A percentile compares a stretch with the other conserved stretches of the same genome.
These are phyloP conservation scores for Tenthredo amoena DNA, from an alignment of 2,888 invertebrate species.

Conservation along the genomic window DNA sequence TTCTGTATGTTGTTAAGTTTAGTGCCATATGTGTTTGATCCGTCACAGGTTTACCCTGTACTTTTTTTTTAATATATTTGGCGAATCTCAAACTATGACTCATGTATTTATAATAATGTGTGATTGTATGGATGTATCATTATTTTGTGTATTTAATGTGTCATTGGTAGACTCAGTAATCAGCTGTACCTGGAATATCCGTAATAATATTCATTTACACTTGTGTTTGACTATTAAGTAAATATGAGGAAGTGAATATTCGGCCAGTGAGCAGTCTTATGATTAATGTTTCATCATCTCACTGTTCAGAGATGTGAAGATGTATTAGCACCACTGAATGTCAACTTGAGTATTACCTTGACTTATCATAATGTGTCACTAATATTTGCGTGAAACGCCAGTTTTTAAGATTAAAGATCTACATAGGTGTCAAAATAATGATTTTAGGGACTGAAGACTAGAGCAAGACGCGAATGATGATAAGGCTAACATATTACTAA, in stretches of 20 bases:
- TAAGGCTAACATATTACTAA: slow-evolving; percentile 11
- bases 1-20: not conserved
- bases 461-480: not conserved
- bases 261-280: not conserved
- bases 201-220: not conserved
- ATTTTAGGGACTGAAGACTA: slow-evolving; percentile 3
- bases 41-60: not conserved
- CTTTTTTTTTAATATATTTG: not conserved
- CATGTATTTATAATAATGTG: slow-evolving; percentile 24
- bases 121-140: slow-evolving; percentile 5
- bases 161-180: not conserved
- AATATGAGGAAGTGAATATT: not conserved
- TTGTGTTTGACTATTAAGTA: not conserved
- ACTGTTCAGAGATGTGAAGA: slow-evolving; percentile 10
- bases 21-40: slow-evolving; percentile 5
- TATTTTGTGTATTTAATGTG: not conserved
- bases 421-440: not conserved
- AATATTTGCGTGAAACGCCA: not conserved
- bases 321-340: not conserved
- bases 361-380: slow-evolving; percentile 11
- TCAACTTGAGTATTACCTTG: slow-evolving; percentile 18
- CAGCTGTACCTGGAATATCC: not conserved
- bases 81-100: slow-evolving; percentile 20
- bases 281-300: not conserved
- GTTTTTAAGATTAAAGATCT: not conserved